Base-by-base conservation (phyloP, 2,888 invertebrate species). In the Vandiemenella viatica region DNA sequence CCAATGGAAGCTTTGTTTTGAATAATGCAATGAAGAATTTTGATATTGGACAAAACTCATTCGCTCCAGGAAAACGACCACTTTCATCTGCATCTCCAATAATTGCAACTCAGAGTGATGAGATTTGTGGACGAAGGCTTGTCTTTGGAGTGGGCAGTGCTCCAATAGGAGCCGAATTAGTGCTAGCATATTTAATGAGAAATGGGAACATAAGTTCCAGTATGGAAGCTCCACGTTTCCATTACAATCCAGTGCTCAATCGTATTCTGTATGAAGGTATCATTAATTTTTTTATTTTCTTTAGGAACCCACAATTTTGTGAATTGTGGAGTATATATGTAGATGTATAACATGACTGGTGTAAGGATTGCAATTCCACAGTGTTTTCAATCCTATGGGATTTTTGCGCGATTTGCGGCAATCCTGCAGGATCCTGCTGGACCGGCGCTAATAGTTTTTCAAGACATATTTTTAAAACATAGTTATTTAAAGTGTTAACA, bases 101-200 rank as follows among this genome's bases (percentile, higher is more conserved):
- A 21, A 56, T 63, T 23, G 58, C 57, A 32, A 54, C 60, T 6
- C 55, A 62, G n/a, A 49, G 47, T 6, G 55, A 51, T 13, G 51
- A 55, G 37, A 62, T 72, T 46, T 75, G 75, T 60, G 73, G 72
- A 43, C 65, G 71, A 49, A 62, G 75, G 45, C 65, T 75, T 45
- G 65, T 72, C 2, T 65, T 74, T 45, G 74, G 75, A 40, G 65
- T 70, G 3, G 71, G 70, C 53, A 74, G 74, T 63, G 59, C 71
- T 38, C 63, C 67, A 2, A 61, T 69, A 21, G 69, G 68, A 40
- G 65, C 67, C 4, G 73, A 76, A 63, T 60, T 75, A 23, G 61
- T 75, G 16, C 62, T 68, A 37, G 65, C 66, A 54, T 62, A 76
- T 41, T 55, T 74, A 37, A 59, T 71, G 17, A 65, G 65, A 6